Conservation (phyloP, 2,888 invertebrate species). For the Zygaena filipendulae region DNA sequence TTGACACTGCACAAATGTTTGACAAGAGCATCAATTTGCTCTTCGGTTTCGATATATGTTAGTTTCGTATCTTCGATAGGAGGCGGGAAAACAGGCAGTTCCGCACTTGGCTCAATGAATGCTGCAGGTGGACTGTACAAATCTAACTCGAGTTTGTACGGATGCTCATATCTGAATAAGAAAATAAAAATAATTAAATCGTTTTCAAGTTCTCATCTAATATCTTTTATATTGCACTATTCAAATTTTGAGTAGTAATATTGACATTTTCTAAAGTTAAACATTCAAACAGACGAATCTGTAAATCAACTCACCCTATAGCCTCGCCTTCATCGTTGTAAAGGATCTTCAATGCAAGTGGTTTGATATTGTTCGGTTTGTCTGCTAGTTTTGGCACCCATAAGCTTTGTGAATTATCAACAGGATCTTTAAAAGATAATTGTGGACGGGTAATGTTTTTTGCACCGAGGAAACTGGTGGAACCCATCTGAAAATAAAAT, state of each 20-base stretch:
- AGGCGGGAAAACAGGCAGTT: constrained; percentile 34
- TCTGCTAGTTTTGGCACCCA: constrained; percentile 87
- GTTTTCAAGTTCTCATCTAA: too few relatives aligned
- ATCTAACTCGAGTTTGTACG: constrained; percentile 87
- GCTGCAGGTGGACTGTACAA: constrained; percentile 72
- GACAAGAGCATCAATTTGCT: constrained; percentile 73
- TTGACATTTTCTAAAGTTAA: too few relatives aligned
- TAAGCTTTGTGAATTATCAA: constrained; percentile 82
- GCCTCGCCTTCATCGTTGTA: constrained; percentile 72
- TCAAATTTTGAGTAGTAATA: too few relatives aligned
- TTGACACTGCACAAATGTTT: constrained; percentile 72
- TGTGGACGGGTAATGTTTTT: constrained; percentile 86
- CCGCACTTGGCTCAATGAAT: constrained; percentile 49
- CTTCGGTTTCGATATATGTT: constrained; percentile 73
- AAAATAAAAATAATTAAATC: not conserved
- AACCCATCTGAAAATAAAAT: constrained; percentile 27
- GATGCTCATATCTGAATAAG: constrained; percentile 79
- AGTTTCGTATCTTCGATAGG: constrained; percentile 73
- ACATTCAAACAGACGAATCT: too few relatives aligned
- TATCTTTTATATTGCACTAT: too few relatives aligned
- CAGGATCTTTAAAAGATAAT: constrained; percentile 81
- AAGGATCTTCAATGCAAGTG: constrained; percentile 78
- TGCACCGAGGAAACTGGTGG: constrained; percentile 72
- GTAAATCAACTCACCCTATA: constrained; percentile 58
- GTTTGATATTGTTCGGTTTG: constrained; percentile 89